A percentile compares a stretch with the other conserved stretches of the same genome.
Evolutionary conservation across 2,888 invertebrate genomes (phyloP).

Genomic region (Melieria picta): DNA sequence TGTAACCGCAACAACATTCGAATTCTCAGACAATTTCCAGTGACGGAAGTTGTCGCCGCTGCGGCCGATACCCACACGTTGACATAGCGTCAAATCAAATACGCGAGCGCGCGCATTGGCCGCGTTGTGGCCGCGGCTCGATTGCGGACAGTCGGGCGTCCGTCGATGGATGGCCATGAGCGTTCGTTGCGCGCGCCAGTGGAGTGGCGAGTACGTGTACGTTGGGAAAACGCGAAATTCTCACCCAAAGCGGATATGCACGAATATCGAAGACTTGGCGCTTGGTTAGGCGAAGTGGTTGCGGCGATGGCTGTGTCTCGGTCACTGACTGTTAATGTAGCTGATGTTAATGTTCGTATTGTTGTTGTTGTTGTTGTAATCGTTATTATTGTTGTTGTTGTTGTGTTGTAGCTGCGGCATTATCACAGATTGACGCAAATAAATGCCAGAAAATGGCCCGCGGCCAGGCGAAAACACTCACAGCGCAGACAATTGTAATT

Average conservation of each 20-base stretch:
- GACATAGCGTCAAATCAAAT: constrained; percentile 23
- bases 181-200: neutral
- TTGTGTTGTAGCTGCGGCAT: constrained; percentile 29
- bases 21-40: constrained; percentile 41
- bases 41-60: constrained; percentile 36
- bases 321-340: constrained; percentile 9
- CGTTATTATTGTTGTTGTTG: neutral
- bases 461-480: constrained; percentile 5
- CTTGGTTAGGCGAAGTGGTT: neutral
- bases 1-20: constrained; percentile 29
- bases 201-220: neutral
- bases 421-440: constrained; percentile 40
- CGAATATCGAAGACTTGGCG: constrained; percentile 6
- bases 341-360: constrained; percentile 18
- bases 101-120: no score
- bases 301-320: neutral
- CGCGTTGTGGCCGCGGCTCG: no score
- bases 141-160: no score
- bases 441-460: constrained; percentile 34
- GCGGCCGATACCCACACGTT: constrained; percentile 16
- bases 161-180: neutral
- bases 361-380: constrained; percentile 16
- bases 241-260: constrained; percentile 14
- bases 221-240: constrained; percentile 18
- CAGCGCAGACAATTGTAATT: constrained; percentile 15